These are phyloP conservation scores for Ectropis crepuscularia DNA, from an alignment of 2,888 invertebrate genomes.

Conservation along the genomic window DNA sequence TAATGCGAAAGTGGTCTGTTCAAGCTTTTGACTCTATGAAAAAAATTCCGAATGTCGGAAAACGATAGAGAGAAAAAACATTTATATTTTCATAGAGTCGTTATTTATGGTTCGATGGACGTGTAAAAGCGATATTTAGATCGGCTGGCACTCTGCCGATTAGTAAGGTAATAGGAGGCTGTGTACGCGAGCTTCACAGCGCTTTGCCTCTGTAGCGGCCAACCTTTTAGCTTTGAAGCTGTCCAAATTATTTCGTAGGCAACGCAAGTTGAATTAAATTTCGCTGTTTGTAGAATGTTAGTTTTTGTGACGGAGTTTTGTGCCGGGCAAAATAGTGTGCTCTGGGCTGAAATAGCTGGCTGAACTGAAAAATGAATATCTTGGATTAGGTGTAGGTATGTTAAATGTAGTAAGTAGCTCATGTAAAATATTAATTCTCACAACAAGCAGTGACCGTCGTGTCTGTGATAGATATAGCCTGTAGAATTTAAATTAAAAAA, in stretches of 20 bases:
- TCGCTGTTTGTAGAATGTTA: conserved; percentile 38
- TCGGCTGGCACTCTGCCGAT: conserved; percentile 81
- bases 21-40: conserved; percentile 85
- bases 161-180: conserved; percentile 68
- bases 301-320: conserved; percentile 43
- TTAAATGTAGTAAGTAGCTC: too few species aligned
- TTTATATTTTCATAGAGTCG: conserved; percentile 84
- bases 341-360: conserved; percentile 19
- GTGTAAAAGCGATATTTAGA: conserved; percentile 83
- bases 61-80: conserved; percentile 83
- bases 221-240: conserved; percentile 79
- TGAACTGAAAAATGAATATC: too few species aligned
- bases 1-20: conserved; percentile 85
- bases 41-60: conserved; percentile 80
- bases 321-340: conserved; percentile 45
- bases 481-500: too few species aligned
- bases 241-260: conserved; percentile 76
- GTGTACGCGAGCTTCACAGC: conserved; percentile 62
- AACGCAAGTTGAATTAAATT: conserved; percentile 60
- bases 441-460: too few species aligned
- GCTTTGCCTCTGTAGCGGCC: conserved; percentile 57
- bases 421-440: too few species aligned
- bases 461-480: too few species aligned
- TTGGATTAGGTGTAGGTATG: too few species aligned
- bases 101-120: conserved; percentile 82